Evolutionary conservation across 2,113 vertebrate species (phyloP).

Genomic region (Pachyramphus minor): DNA sequence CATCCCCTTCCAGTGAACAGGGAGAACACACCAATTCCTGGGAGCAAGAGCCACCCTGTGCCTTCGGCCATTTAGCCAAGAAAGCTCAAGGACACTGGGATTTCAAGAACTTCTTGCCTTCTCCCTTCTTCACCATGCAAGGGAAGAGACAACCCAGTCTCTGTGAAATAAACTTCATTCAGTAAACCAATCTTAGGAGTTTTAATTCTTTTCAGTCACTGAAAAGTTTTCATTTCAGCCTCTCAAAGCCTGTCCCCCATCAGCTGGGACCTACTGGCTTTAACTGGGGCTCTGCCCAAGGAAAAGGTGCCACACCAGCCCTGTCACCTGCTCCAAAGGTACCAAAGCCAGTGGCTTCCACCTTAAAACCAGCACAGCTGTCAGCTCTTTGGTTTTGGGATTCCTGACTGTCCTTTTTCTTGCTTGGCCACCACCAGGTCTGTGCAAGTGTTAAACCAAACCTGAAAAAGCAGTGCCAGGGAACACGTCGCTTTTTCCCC

Average conservation of each 20-base stretch:
- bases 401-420: background rate
- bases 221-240: background rate
- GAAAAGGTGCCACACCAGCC: background rate
- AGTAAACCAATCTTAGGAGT: background rate
- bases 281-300: background rate
- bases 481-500: background rate
- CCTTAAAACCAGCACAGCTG: background rate
- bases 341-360: background rate
- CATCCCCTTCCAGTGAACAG: background rate
- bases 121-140: background rate
- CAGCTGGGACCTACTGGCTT: background rate
- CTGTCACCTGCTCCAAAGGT: background rate
- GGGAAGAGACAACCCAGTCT: background rate
- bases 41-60: background rate
- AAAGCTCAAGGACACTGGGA: background rate
- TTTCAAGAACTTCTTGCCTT: background rate
- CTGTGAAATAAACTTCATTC: background rate
- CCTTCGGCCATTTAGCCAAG: background rate
- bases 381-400: background rate
- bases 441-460: background rate
- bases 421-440: background rate
- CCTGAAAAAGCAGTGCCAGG: background rate
- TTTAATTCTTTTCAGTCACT: background rate
- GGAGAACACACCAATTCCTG: background rate
- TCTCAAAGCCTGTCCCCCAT: background rate